Conservation (phyloP, 2,888 invertebrate genomes). For the Ormia ochracea region DNA sequence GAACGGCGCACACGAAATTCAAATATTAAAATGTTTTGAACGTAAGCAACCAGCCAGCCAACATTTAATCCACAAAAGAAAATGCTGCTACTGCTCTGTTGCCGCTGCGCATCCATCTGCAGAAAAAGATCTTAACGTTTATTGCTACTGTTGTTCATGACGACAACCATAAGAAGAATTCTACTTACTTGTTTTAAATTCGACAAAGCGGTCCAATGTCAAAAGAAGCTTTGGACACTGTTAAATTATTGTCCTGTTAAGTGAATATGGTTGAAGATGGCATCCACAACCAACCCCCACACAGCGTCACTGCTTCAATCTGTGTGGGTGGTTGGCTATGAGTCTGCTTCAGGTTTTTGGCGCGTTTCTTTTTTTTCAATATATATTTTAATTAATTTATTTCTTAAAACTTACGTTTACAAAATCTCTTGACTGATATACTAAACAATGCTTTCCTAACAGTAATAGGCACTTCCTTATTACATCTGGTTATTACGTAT, state of each 20-base stretch:
- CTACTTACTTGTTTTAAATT: neutral
- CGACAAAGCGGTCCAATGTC: neutral
- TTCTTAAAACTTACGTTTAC: too few relatives aligned
- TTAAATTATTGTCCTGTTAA: slow-evolving; percentile 49
- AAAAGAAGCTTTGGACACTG: slow-evolving; percentile 30
- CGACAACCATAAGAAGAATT: neutral
- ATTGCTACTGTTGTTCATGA: neutral
- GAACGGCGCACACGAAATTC: slow-evolving; percentile 52
- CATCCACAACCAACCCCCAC: neutral
- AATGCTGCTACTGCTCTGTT: neutral
- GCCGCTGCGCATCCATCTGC: slow-evolving; percentile 12
- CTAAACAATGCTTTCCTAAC: too few relatives aligned
- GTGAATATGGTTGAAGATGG: neutral
- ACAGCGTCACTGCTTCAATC: neutral
- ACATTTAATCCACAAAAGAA: slow-evolving; percentile 34
- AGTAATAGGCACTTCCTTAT: too few relatives aligned
- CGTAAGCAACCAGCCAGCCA: slow-evolving; percentile 11
- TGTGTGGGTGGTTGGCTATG: neutral
- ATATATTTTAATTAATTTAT: too few relatives aligned
- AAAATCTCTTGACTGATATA: too few relatives aligned
- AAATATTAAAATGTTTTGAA: slow-evolving; percentile 1
- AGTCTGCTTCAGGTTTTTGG: slow-evolving; percentile 11
- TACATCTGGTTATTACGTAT: too few relatives aligned
- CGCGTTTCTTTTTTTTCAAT: too few relatives aligned
- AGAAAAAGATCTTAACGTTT: slow-evolving; percentile 46